Percentiles rank a stretch among this genome's conserved stretches.
Evolutionary conservation across 92 coral and sea anemone genomes (phyloP).

Genomic region (Porites cylindrica): DNA sequence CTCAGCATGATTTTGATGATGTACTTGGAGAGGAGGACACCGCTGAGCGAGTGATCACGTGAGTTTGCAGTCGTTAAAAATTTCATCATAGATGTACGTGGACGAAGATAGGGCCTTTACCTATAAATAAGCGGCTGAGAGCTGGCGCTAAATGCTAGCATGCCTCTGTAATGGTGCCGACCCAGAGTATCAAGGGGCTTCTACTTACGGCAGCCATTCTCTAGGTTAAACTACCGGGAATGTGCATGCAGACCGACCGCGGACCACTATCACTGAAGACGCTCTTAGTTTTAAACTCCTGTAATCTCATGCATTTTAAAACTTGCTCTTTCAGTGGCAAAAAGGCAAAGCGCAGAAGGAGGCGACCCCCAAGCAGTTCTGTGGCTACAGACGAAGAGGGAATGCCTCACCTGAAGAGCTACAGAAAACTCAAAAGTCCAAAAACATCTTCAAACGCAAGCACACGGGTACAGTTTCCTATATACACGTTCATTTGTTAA

Average conservation of each 20-base stretch:
- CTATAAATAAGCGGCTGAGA: too few species aligned
- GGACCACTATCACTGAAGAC: too few species aligned
- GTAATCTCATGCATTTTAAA: too few species aligned
- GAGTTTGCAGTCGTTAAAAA: constrained; percentile 2
- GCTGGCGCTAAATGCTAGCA: not conserved
- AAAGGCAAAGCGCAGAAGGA: not conserved
- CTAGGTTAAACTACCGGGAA: too few species aligned
- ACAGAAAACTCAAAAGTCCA: constrained; percentile 62
- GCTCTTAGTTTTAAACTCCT: too few species aligned
- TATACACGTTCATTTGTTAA: not conserved
- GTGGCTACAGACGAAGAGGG: constrained; percentile 86
- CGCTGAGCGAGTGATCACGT: constrained; percentile 84
- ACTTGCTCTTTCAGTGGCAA: constrained; percentile 4
- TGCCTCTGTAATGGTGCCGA: not conserved
- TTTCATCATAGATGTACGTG: not conserved
- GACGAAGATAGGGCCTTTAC: not conserved
- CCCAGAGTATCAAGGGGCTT: too few species aligned
- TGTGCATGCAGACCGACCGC: too few species aligned
- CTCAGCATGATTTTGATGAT: constrained; percentile 80
- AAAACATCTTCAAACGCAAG: constrained; percentile 19
- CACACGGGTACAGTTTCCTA: constrained; percentile 18
- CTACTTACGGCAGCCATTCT: too few species aligned
- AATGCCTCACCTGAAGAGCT: constrained; percentile 78
- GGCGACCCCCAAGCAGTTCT: constrained; percentile 43
- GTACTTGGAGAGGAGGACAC: constrained; percentile 82